Percentiles rank a stretch among this genome's conserved stretches.
Conservation (phyloP, 2,113 vertebrate species). For the Onychostoma macrolepis region DNA sequence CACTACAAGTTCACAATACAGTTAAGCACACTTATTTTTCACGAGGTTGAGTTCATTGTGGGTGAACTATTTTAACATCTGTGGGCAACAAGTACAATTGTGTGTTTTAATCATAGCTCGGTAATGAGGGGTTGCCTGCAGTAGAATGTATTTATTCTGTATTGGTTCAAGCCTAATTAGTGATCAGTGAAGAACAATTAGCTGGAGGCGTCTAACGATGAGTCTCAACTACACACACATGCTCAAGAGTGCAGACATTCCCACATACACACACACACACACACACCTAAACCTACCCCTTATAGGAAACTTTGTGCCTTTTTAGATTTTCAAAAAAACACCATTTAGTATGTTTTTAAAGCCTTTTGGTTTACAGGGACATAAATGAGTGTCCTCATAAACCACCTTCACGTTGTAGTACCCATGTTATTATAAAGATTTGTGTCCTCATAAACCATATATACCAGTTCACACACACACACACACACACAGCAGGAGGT, state of each 20-base stretch:
- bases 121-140: neutral
- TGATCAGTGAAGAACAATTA: conserved; percentile 22
- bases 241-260: neutral
- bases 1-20: neutral
- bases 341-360: too few species aligned
- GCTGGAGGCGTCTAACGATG: neutral
- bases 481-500: neutral
- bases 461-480: too few species aligned
- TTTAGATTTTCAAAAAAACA: too few species aligned
- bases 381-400: too few species aligned
- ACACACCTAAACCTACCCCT: too few species aligned
- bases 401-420: too few species aligned
- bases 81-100: neutral
- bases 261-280: neutral
- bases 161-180: neutral
- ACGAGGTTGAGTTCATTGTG: neutral
- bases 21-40: neutral
- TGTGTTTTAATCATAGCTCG: neutral
- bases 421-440: too few species aligned
- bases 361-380: too few species aligned
- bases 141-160: neutral
- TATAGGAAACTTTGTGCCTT: too few species aligned
- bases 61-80: neutral
- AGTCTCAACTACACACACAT: neutral
- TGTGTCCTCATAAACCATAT: too few species aligned